Evolutionary conservation across 2,113 vertebrate species (phyloP), one percentile per base, ranked within the genome.

Genomic region (Pitta sordida): DNA sequence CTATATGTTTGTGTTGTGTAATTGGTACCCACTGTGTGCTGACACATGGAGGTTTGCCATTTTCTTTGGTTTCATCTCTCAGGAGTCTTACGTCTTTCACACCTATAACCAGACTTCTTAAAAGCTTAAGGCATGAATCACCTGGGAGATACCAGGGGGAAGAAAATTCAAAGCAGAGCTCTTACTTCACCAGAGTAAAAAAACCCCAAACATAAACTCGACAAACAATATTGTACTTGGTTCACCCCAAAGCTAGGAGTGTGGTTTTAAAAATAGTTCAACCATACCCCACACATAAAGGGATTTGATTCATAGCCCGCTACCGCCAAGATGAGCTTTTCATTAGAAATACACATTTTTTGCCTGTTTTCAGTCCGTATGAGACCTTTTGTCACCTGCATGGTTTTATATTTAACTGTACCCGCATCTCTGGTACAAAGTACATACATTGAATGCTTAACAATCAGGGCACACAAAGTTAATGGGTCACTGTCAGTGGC

Each of bases 21-120:
- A 44, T 3, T n/a, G 36, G 26, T 44, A 53, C 8, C 19, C 15
- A 18, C 4, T 1, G 3, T 0, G 3, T 5, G 2, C 51, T 27
- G 37, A 59, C 22, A 80, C 49, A 59, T 37, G 23, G 12, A 82
- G 36, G 19, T 43, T 11, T 91, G 55, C 9, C 55, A 22, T 20
- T 52, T 63, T 53, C 48, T 90, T 90, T 93, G 69, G 53, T 93
- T 89, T 90, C 20, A 55, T 44, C 26, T 76, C 79, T 62, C 62
- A 43, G 12, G 27, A 67, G 10, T 77, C 68, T n/a, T 46, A 63
- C 2, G 27, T 58, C 39, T 71, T 83, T 78, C 36, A 24, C 15
- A 56, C 13, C 24, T 75, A 36, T 30, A 30, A 30, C 7, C 14
- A 74, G 23, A 70, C 30, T 32, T 52, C 6, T 48, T 84, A 60